These are phyloP conservation scores for Macrotus californicus DNA, from an alignment of 2,113 vertebrate genomes.

Conservation along the genomic window DNA sequence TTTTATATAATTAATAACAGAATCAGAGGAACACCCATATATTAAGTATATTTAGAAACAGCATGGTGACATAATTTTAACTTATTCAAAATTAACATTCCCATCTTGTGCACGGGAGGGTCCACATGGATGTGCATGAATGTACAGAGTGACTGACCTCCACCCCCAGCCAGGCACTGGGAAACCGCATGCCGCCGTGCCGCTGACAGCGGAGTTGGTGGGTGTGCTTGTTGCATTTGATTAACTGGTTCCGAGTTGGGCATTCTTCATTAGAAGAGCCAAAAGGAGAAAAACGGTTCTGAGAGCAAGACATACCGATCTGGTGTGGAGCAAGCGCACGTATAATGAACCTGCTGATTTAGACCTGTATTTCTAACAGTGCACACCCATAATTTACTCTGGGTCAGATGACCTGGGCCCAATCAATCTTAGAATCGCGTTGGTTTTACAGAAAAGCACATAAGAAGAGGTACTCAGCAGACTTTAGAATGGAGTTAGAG, in stretches of 20 bases:
- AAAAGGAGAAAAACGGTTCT: neutral
- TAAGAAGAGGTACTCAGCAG: neutral
- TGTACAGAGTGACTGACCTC: too few species aligned
- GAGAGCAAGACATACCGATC: neutral
- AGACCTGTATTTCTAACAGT: neutral
- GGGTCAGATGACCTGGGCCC: neutral
- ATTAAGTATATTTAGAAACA: neutral
- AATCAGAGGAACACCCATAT: neutral
- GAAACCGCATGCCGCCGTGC: too few species aligned
- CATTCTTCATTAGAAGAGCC: neutral
- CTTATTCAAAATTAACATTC: neutral
- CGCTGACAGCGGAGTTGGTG: neutral
- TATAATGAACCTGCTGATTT: neutral
- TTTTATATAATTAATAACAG: neutral
- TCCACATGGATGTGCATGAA: neutral
- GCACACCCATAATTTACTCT: neutral
- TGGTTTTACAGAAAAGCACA: neutral
- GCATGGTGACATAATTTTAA: neutral
- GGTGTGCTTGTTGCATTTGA: neutral
- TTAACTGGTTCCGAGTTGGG: neutral
- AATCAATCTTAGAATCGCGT: neutral
- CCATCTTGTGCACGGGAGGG: neutral
- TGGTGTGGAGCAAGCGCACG: neutral
- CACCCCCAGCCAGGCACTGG: neutral
- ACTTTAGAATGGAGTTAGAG: neutral